Percentiles rank a stretch among this genome's conserved stretches.
phyloP scores from a whole-genome alignment of 2,888 invertebrate species.

The Pammene fasciana region DNA sequence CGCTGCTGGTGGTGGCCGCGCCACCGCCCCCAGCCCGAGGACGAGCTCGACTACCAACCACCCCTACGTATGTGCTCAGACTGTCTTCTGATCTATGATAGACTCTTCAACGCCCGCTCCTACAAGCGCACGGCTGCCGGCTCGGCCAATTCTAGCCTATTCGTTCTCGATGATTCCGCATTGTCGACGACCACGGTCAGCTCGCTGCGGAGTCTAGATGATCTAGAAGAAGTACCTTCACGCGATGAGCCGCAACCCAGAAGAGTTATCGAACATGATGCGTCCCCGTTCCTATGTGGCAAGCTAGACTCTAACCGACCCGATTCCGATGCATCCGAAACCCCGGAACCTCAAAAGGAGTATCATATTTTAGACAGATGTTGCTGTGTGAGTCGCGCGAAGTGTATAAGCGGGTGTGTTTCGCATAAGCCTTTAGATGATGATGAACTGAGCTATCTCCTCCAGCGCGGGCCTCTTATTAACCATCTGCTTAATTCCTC shows the following conservation, averaged over 20 bases:
- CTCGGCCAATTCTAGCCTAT: slow-evolving; percentile 80
- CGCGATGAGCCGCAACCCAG: slow-evolving; percentile 29
- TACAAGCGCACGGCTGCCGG: slow-evolving; percentile 51
- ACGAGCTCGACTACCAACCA: slow-evolving; percentile 47
- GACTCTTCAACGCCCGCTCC: slow-evolving; percentile 54
- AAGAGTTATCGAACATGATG: slow-evolving; percentile 39
- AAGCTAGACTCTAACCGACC: slow-evolving; percentile 49
- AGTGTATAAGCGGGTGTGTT: slow-evolving; percentile 60
- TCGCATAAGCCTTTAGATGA: slow-evolving; percentile 60
- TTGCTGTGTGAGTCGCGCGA: slow-evolving; percentile 67
- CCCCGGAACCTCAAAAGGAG: slow-evolving; percentile 49
- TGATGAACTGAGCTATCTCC: slow-evolving; percentile 71
- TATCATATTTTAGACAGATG: slow-evolving; percentile 68
- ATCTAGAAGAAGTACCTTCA: slow-evolving; percentile 67
- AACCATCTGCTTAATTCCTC: slow-evolving; percentile 71
- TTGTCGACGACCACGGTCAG: slow-evolving; percentile 76
- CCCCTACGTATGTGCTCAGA: slow-evolving; percentile 39
- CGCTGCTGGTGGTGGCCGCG: slow-evolving; percentile 76
- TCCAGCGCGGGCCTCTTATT: slow-evolving; percentile 68
- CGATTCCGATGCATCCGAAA: slow-evolving; percentile 49
- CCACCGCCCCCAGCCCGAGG: slow-evolving; percentile 46
- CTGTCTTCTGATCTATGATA: slow-evolving; percentile 62
- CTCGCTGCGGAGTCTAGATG: slow-evolving; percentile 84
- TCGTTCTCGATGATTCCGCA: slow-evolving; percentile 85
- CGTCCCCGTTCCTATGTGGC: slow-evolving; percentile 63